A percentile compares a stretch with the other conserved stretches of the same genome.
These are phyloP conservation scores for Eriocheir sinensis DNA, from an alignment of 1,140 invertebrate species.

Conservation along the genomic window DNA sequence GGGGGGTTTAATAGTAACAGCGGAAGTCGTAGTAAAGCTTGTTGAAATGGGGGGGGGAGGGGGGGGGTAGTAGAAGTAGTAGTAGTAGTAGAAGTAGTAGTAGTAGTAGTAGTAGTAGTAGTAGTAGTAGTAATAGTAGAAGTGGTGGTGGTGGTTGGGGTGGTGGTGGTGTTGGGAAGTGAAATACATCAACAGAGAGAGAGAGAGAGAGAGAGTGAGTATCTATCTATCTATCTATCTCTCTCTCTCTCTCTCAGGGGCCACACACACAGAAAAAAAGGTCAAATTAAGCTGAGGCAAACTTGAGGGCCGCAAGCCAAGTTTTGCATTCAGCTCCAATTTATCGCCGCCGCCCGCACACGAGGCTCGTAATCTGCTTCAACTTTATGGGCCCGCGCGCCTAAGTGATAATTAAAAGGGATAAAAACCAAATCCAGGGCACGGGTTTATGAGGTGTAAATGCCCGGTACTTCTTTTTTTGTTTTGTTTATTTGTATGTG, in stretches of 20 bases:
- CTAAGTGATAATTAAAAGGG: not conserved
- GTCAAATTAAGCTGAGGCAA: not conserved
- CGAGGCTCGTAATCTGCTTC: not conserved
- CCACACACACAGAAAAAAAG: not conserved
- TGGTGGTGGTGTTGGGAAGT: not conserved
- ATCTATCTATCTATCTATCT: not conserved
- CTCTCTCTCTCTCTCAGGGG: too few relatives aligned
- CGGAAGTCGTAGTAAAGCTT: not conserved
- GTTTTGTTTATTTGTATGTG: not conserved
- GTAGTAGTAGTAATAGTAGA: not conserved
- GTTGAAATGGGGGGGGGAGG: not conserved
- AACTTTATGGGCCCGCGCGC: not conserved
- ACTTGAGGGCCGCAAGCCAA: not conserved
- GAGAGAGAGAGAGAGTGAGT: not conserved
- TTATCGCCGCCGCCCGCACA: not conserved
- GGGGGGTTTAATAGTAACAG: not conserved
- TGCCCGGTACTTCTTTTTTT: not conserved
- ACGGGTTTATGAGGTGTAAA: not conserved
- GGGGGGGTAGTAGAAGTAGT: not conserved
- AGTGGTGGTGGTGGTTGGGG: not conserved
- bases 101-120: slow-evolving; percentile 15
- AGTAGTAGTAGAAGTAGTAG: not conserved
- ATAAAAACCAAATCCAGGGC: not conserved
- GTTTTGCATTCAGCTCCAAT: not conserved
- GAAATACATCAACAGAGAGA: not conserved